Conservation (phyloP, 2,797 vertebrate species). For the Neomorphus geoffroyi region DNA sequence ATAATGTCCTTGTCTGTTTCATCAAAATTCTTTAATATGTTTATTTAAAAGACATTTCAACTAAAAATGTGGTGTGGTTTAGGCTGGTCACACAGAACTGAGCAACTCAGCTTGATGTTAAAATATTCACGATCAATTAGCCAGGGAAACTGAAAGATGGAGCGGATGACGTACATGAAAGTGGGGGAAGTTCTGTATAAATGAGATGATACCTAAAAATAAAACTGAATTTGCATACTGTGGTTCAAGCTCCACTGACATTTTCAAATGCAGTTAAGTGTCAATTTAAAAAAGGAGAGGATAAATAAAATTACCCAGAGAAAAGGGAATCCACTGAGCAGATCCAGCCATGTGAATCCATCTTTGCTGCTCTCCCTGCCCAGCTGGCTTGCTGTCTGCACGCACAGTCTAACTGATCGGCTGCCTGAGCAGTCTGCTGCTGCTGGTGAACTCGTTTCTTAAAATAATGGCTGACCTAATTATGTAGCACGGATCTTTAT, state of each 20-base stretch:
- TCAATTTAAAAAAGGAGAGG: background rate
- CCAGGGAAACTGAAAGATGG: background rate
- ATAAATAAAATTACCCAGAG: background rate
- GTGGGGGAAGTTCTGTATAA: background rate
- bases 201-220: background rate
- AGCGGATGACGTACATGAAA: background rate
- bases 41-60: background rate
- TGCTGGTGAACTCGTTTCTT: background rate
- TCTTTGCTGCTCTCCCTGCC: background rate
- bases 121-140: background rate
- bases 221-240: background rate
- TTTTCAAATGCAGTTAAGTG: background rate
- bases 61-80: background rate
- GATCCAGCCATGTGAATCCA: background rate
- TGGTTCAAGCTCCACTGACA: background rate
- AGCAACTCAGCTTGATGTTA: background rate
- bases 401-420: background rate
- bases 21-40: background rate
- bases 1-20: background rate
- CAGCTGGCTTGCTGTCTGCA: background rate
- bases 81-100: background rate
- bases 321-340: background rate
- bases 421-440: background rate
- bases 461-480: conserved; percentile 25
- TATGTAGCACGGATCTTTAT: background rate